Conservation (phyloP, 2,113 vertebrate species). For the Bothrops jararaca region DNA sequence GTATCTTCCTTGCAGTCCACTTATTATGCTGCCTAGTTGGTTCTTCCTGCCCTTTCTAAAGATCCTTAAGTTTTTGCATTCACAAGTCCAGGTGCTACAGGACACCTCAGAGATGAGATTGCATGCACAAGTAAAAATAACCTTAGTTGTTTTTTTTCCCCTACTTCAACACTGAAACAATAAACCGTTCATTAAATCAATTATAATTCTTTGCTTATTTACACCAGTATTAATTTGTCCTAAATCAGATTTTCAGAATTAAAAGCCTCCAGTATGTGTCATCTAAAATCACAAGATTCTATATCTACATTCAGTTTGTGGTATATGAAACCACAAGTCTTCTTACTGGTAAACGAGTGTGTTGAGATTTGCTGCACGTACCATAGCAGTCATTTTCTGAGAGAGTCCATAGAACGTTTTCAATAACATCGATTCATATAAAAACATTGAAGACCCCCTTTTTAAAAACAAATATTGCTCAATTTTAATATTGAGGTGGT, state of each 20-base stretch:
- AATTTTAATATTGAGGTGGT: background rate
- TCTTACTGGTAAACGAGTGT: background rate
- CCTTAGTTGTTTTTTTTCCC: background rate
- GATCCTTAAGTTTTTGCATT: background rate
- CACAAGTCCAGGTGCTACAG: background rate
- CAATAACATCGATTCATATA: background rate
- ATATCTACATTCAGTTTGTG: background rate
- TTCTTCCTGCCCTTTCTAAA: background rate
- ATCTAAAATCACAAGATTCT: background rate
- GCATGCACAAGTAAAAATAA: background rate
- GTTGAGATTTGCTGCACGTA: background rate
- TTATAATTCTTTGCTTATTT: background rate
- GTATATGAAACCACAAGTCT: background rate
- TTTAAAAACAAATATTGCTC: background rate
- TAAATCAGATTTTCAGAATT: background rate
- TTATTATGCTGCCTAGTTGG: background rate
- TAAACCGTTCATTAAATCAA: background rate
- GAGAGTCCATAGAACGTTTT: background rate
- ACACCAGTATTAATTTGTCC: background rate
- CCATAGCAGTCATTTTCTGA: background rate
- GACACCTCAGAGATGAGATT: background rate
- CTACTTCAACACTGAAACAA: background rate
- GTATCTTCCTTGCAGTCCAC: background rate
- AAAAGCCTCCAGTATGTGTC: background rate
- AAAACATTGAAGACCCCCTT: background rate